phyloP scores from a whole-genome alignment of 1,140 invertebrate genomes.

The Scaptodrosophila lebanonensis region DNA sequence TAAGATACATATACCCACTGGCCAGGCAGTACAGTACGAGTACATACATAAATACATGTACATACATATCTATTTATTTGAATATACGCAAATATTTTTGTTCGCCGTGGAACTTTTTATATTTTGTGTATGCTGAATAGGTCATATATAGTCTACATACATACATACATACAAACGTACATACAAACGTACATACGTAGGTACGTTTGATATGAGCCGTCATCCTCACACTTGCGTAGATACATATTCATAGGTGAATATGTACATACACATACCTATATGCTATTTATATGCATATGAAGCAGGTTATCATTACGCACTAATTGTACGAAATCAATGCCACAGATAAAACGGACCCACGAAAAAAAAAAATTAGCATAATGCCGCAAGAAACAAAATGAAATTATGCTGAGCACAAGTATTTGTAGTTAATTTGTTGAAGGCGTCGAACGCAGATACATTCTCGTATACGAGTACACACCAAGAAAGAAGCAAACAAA shows the following conservation, averaged over 20 bases:
- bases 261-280: conserved; percentile 11
- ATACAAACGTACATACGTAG: conserved; percentile 1
- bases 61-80: conserved; percentile 55
- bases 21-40: too few relatives aligned
- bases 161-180: conserved; percentile 17
- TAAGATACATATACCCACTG: conserved; percentile 59
- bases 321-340: conserved; percentile 71
- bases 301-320: conserved; percentile 70
- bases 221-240: not conserved
- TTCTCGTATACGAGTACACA: conserved; percentile 5
- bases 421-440: conserved; percentile 59
- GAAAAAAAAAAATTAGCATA: conserved; percentile 67
- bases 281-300: conserved; percentile 44
- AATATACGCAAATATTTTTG: conserved; percentile 68
- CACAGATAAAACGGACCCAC: conserved; percentile 24
- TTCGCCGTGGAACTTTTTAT: too few relatives aligned
- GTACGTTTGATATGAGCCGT: conserved; percentile 22
- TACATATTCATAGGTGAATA: too few relatives aligned
- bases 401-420: conserved; percentile 50
- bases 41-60: too few relatives aligned
- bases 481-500: not conserved
- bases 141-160: conserved; percentile 16
- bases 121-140: too few relatives aligned
- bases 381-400: conserved; percentile 51
- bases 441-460: too few relatives aligned